Percentiles rank a stretch among this genome's conserved stretches.
Conservation (phyloP, 2,888 invertebrate genomes). For the Aphidius colemani region DNA sequence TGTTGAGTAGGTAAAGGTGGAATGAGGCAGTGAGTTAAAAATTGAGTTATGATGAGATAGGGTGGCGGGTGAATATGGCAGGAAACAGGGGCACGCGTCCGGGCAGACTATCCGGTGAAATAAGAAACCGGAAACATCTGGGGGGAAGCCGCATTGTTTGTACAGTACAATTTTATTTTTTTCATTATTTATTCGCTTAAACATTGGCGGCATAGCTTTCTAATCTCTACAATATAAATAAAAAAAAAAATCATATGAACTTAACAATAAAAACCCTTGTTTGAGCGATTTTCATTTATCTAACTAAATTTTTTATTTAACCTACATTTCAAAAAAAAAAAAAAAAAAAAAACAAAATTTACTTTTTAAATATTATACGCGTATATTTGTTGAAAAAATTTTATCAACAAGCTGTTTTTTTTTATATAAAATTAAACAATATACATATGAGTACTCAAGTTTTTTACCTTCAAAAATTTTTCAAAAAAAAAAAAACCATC, state of each 20-base stretch:
- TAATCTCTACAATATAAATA: conserved; percentile 14
- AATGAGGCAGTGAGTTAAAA: conserved; percentile 3
- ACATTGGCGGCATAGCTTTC: conserved; percentile 18
- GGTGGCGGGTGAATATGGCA: conserved; percentile 25
- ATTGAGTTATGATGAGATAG: conserved; percentile 26
- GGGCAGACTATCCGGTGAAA: conserved; percentile 53
- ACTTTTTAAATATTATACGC: no score
- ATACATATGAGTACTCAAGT: no score
- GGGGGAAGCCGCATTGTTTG: conserved; percentile 57
- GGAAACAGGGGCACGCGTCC: conserved; percentile 53
- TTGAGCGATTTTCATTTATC: no score
- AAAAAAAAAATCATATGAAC: no score
- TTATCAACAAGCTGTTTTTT: no score
- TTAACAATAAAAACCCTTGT: no score
- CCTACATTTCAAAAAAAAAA: background rate
- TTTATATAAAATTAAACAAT: no score
- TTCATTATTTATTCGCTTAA: no score
- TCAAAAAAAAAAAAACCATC: no score
- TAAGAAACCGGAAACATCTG: conserved; percentile 60
- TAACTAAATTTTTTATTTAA: no score
- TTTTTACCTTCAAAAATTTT: no score
- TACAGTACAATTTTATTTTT: conserved; percentile 30
- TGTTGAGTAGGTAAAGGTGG: conserved; percentile 9
- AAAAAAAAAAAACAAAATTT: background rate
- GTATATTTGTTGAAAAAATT: no score